Evolutionary conservation across 2,113 vertebrate species (phyloP), one percentile per base, ranked within the genome.

Genomic region (Podilymbus podiceps): DNA sequence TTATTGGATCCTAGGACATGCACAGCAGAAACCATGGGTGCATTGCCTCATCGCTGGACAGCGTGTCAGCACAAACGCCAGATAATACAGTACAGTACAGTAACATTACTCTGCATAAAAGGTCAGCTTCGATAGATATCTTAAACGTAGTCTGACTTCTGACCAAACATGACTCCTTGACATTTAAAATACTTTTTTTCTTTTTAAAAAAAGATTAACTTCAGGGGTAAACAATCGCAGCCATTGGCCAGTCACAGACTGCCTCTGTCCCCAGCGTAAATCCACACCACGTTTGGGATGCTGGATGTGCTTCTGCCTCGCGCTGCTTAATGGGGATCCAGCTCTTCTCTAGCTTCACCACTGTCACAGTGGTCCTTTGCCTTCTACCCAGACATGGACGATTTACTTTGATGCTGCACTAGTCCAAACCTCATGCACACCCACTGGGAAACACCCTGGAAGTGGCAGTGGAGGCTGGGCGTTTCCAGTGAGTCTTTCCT

Each of bases 321-420:
- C 27, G 5, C 11, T 50, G 31, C 42, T 63, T 64, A 28, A 14
- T 9, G 40, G 8, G 22, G 53, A 44, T 27, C 40, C 21, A 42
- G 8, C 18, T 33, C 33, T 52, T 35, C 50, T 59, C 12, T 50
- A 25, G 68, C 55, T 93, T 79, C 49, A 93, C 31, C 16, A 56
- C 13, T n/a, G 44, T 8, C 3, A 0, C n/a, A 46, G 68, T 0
- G 1, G 23, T 56, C 49, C 35, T 69, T 44, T 33, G 15, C 56
- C 63, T 85, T 75, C 22, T 75, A 64, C 17, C 35, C 50, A 59
- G 55, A 33, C 0, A 0, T 52, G 33, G 44, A 31, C 17, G 52
- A 23, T 75, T 62, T n/a, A 55, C 40, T 69, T 56, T 85, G 56
- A 40, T 11, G 31, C 14, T 74, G 35, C 35, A n/a, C 55, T 52